phyloP scores from a whole-genome alignment of 2,113 vertebrate genomes.

The Bubalus kerabau region DNA sequence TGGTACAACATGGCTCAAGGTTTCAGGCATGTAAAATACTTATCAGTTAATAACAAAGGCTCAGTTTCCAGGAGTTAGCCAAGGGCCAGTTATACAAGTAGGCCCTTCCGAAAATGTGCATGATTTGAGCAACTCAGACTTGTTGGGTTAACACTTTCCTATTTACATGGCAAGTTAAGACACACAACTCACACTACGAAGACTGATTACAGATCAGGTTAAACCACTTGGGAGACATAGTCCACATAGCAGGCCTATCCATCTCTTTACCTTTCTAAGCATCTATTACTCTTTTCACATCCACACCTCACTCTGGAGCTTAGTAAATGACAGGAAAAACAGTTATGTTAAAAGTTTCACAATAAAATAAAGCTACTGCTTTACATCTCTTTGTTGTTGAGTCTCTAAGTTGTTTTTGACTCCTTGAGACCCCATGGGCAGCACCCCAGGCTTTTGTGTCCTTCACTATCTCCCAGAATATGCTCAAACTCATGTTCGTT shows the following conservation, averaged over 20 bases:
- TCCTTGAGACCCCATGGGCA: neutral
- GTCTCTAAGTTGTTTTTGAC: neutral
- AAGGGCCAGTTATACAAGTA: neutral
- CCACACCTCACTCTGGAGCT: neutral
- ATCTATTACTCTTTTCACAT: neutral
- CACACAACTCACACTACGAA: neutral
- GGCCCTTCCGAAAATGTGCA: neutral
- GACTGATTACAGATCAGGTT: neutral
- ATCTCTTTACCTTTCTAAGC: slow-evolving; percentile 14
- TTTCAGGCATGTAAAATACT: neutral
- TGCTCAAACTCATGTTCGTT: neutral
- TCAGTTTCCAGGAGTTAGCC: neutral
- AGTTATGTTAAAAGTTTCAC: neutral
- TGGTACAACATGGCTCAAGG: neutral
- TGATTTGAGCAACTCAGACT: neutral
- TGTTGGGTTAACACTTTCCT: neutral
- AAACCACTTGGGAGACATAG: neutral
- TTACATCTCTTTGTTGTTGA: neutral
- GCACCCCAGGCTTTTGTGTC: neutral
- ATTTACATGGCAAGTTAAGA: neutral
- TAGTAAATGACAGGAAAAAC: neutral
- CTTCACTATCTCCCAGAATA: neutral
- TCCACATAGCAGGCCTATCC: neutral
- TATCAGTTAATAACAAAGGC: neutral
- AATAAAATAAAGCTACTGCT: neutral